phyloP scores from a whole-genome alignment of 2,113 vertebrate genomes.

The Vicugna pacos region DNA sequence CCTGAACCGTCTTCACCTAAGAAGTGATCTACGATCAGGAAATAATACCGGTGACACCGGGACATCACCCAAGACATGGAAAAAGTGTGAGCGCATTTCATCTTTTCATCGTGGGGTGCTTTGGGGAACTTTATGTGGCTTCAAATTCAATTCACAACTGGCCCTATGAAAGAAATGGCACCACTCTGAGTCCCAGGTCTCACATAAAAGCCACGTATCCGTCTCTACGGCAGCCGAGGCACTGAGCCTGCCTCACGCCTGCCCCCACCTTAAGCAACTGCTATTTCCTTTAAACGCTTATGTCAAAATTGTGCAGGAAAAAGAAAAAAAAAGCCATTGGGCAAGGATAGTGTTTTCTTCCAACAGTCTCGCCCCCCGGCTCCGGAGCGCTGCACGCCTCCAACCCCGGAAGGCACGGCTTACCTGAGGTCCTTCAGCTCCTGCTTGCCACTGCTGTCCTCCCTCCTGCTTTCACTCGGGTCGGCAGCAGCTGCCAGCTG shows the following conservation, averaged over 20 bases:
- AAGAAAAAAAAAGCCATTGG: neutral
- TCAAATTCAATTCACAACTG: constrained; percentile 73
- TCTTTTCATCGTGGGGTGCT: constrained; percentile 47
- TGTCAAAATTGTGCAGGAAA: constrained; percentile 59
- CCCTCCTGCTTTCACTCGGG: constrained; percentile 88
- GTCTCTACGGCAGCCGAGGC: constrained; percentile 57
- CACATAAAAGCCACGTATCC: constrained; percentile 7
- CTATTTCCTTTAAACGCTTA: constrained; percentile 57
- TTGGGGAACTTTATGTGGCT: constrained; percentile 54
- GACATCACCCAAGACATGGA: neutral
- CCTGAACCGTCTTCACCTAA: neutral
- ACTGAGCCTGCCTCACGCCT: neutral
- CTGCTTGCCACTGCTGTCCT: constrained; percentile 88
- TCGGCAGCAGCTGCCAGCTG: constrained; percentile 89
- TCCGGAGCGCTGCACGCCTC: neutral
- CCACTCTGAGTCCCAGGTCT: constrained; percentile 49
- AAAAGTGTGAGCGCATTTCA: constrained; percentile 38
- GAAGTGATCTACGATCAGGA: neutral
- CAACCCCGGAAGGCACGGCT: constrained; percentile 74
- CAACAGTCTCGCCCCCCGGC: neutral
- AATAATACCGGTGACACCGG: neutral
- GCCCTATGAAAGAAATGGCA: constrained; percentile 75
- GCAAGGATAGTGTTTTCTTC: constrained; percentile 38
- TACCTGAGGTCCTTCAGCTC: constrained; percentile 92
- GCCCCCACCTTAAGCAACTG: constrained; percentile 15